phyloP scores from a whole-genome alignment of 2,888 invertebrate species.

The Pristionchus japonicus region DNA sequence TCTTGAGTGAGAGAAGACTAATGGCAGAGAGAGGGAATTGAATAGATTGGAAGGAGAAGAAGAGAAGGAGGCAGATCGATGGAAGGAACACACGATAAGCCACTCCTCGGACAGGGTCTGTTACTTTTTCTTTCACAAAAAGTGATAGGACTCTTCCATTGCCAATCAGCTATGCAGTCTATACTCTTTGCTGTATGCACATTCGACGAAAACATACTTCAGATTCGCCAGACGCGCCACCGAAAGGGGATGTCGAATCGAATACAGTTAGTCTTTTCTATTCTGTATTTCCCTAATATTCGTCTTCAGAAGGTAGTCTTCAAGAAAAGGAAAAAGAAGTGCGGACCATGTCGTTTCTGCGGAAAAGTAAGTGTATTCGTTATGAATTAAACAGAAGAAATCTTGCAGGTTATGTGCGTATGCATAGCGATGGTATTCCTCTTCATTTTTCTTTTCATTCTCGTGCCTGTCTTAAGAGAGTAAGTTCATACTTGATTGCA shows the following conservation, averaged over 20 bases:
- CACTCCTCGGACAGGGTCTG: background rate
- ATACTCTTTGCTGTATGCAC: background rate
- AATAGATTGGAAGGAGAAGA: background rate
- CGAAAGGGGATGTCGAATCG: background rate
- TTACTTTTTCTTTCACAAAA: background rate
- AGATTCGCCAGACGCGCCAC: background rate
- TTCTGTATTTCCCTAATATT: background rate
- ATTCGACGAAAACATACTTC: background rate
- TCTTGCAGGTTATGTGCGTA: background rate
- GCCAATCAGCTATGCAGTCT: background rate
- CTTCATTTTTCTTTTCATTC: background rate
- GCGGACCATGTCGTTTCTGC: background rate
- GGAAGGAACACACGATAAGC: background rate
- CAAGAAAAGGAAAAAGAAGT: background rate
- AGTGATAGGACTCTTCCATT: background rate
- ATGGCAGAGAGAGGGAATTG: background rate
- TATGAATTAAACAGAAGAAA: background rate
- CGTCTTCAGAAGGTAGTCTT: background rate
- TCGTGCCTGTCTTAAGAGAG: background rate
- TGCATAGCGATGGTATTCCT: background rate
- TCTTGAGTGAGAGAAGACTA: background rate
- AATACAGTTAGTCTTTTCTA: background rate
- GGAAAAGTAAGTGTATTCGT: background rate
- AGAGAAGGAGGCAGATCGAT: background rate
- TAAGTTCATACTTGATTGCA: background rate